Conservation (phyloP, 2,888 invertebrate genomes). For the Caenorhabditis panamensis region DNA sequence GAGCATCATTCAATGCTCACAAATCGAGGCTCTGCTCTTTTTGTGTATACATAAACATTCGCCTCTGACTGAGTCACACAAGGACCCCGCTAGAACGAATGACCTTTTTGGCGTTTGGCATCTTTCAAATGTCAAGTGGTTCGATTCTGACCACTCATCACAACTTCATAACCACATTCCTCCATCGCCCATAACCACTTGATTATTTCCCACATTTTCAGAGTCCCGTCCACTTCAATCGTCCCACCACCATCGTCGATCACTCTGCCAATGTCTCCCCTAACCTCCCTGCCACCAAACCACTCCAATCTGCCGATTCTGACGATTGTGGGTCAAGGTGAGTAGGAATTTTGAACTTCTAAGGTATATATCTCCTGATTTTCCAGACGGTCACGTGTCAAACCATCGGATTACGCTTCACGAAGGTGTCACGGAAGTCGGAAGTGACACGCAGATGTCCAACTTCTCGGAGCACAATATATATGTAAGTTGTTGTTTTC, state of each 20-base stretch:
- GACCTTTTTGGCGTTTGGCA: not conserved
- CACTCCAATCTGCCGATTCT: slow-evolving; percentile 32
- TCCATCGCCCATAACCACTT: not conserved
- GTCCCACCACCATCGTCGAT: slow-evolving; percentile 29
- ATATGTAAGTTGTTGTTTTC: slow-evolving; percentile 57
- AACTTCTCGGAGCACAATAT: slow-evolving; percentile 70
- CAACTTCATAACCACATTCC: not conserved
- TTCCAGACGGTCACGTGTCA: slow-evolving; percentile 45
- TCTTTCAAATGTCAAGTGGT: not conserved
- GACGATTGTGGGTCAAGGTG: slow-evolving; percentile 45
- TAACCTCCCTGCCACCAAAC: slow-evolving; percentile 28
- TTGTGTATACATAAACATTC: not conserved
- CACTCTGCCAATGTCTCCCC: slow-evolving; percentile 49
- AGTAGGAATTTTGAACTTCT: not conserved
- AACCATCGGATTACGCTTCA: slow-evolving; percentile 51
- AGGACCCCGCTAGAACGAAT: not conserved
- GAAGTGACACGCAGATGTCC: slow-evolving; percentile 85
- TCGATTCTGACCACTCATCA: not conserved
- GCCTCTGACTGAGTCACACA: not conserved
- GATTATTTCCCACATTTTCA: slow-evolving; percentile 23
- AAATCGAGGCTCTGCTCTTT: not conserved
- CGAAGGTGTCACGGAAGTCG: slow-evolving; percentile 86
- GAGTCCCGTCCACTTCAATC: slow-evolving; percentile 59
- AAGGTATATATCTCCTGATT: no score
- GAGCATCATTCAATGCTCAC: no score